These are phyloP conservation scores for Napeogenes sylphis DNA, from an alignment of 2,888 invertebrate genomes.

Conservation along the genomic window DNA sequence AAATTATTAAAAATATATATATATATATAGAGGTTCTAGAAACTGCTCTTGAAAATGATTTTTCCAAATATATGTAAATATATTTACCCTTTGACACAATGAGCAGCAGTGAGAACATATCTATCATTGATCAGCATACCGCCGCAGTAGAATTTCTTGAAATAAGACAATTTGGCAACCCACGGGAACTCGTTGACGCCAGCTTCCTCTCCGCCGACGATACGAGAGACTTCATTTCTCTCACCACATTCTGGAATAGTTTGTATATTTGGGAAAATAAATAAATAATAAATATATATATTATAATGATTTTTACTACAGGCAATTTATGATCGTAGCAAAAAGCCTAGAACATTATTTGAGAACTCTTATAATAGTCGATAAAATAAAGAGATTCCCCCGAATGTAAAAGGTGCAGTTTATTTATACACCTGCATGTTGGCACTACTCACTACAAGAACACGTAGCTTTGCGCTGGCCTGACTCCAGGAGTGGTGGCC, in stretches of 20 bases:
- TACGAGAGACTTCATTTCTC: conserved; percentile 87
- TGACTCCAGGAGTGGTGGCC: conserved; percentile 78
- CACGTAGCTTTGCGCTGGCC: conserved; percentile 74
- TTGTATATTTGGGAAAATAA: background rate
- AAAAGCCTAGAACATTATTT: no score
- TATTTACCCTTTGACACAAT: conserved; percentile 90
- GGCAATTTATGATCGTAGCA: no score
- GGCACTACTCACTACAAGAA: conserved; percentile 80
- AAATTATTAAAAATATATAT: no score
- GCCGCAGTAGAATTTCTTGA: conserved; percentile 93
- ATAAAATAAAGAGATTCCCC: no score
- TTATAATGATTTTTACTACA: no score
- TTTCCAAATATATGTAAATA: no score
- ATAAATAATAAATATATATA: no score
- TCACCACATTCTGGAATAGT: conserved; percentile 86
- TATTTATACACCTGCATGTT: background rate
- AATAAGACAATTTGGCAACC: conserved; percentile 91
- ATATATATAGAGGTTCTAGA: no score
- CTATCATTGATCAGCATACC: conserved; percentile 92
- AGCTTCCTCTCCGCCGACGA: conserved; percentile 88
- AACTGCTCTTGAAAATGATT: no score
- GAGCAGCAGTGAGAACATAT: conserved; percentile 92
- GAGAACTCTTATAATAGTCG: no score
- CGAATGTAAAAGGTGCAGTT: background rate
- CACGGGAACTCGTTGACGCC: conserved; percentile 90